These are phyloP conservation scores for Panagrolaimus sp. DNA, from an alignment of 1,140 invertebrate species.

Conservation along the genomic window DNA sequence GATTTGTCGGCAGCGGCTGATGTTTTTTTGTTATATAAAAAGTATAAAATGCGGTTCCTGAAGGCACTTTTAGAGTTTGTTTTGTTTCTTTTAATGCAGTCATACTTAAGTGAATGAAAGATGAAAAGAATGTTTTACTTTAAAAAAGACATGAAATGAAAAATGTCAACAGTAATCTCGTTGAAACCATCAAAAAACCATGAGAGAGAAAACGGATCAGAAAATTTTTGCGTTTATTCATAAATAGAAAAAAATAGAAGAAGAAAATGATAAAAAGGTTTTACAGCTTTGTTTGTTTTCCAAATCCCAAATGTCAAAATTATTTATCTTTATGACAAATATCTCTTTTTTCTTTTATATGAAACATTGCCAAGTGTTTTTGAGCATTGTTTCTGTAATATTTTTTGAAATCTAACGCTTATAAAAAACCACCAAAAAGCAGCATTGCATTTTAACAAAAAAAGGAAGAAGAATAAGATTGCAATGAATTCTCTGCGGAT, in stretches of 20 bases:
- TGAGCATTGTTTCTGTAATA: not conserved
- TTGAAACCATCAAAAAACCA: too few relatives aligned
- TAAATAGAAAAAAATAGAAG: too few relatives aligned
- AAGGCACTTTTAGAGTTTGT: not conserved
- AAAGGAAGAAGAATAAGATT: too few relatives aligned
- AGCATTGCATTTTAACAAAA: not conserved
- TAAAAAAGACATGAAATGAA: too few relatives aligned
- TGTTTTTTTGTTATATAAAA: not conserved
- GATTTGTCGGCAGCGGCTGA: slow-evolving; percentile 10
- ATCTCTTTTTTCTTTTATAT: not conserved
- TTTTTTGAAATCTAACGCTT: too few relatives aligned
- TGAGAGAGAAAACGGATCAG: too few relatives aligned
- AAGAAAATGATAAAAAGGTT: too few relatives aligned
- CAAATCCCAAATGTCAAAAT: slow-evolving; percentile 2
- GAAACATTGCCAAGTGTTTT: not conserved
- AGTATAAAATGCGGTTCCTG: not conserved
- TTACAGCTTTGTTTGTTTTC: too few relatives aligned
- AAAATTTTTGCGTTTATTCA: too few relatives aligned
- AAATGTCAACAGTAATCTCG: too few relatives aligned
- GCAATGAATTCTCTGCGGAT: not conserved
- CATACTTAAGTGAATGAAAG: slow-evolving; percentile 9
- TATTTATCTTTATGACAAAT: slow-evolving; percentile 10
- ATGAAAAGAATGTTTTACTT: not conserved
- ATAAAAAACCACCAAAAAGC: too few relatives aligned
- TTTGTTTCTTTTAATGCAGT: slow-evolving; percentile 13